Evolutionary conservation across 2,888 invertebrate genomes (phyloP).

Genomic region (Leistus spinibarbis): DNA sequence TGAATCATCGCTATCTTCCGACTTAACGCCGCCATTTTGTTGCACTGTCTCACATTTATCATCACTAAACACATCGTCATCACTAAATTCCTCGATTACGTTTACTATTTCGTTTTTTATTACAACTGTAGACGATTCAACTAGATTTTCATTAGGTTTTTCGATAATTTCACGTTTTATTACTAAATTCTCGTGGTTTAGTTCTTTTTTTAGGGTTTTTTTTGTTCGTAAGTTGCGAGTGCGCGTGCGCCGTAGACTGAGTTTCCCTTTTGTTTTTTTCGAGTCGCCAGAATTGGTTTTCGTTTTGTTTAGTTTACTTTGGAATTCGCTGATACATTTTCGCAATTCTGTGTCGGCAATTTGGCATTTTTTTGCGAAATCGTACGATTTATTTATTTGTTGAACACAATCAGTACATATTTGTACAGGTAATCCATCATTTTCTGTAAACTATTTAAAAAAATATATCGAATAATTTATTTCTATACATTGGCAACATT

Average conservation of each 20-base stretch:
- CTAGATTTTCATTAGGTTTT: neutral
- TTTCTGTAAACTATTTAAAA: constrained; percentile 21
- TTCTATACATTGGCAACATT: neutral
- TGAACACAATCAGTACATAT: constrained; percentile 20
- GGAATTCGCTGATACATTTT: constrained; percentile 2
- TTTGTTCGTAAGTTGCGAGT: neutral
- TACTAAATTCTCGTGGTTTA: neutral
- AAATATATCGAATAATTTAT: no score
- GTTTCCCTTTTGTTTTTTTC: neutral
- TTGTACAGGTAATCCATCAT: constrained; percentile 23
- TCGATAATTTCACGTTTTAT: neutral
- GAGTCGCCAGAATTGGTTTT: neutral
- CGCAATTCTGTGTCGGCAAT: constrained; percentile 5
- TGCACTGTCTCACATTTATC: neutral
- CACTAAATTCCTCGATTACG: neutral
- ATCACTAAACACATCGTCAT: neutral
- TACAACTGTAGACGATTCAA: neutral
- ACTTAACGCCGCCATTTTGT: neutral
- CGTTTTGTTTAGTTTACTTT: constrained; percentile 15
- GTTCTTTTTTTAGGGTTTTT: neutral
- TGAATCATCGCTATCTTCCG: neutral
- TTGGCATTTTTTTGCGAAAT: constrained; percentile 24
- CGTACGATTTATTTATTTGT: constrained; percentile 16
- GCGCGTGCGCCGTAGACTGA: neutral
- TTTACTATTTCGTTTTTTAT: neutral